A percentile compares a stretch with the other conserved stretches of the same genome.
phyloP scores from a whole-genome alignment of 2,888 invertebrate species.

The Phaedon cochleariae region DNA sequence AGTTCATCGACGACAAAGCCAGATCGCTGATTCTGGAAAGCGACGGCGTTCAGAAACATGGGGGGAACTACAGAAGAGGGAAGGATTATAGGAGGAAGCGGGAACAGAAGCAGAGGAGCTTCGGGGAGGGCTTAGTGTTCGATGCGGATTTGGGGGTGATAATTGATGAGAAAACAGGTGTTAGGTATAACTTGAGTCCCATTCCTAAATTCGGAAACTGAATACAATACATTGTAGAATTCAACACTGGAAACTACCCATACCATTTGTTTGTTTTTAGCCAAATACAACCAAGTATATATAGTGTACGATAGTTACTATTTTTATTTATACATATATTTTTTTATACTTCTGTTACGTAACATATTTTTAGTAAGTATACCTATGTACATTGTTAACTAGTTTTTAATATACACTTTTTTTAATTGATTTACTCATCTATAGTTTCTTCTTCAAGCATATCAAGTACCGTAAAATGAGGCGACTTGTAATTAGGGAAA shows the following conservation, averaged over 20 bases:
- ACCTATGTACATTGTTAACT: neutral
- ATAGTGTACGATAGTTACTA: too few relatives aligned
- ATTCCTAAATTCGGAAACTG: neutral
- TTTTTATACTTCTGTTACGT: neutral
- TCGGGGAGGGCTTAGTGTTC: conserved; percentile 40
- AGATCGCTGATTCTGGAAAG: conserved; percentile 49
- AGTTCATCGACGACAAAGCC: conserved; percentile 55
- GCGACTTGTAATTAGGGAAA: too few relatives aligned
- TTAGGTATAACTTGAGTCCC: conserved; percentile 41
- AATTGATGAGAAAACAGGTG: conserved; percentile 45
- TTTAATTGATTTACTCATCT: too few relatives aligned
- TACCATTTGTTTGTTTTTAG: too few relatives aligned
- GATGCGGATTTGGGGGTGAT: conserved; percentile 41
- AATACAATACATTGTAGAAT: too few relatives aligned
- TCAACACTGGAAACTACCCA: too few relatives aligned
- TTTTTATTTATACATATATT: neutral
- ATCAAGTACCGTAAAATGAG: too few relatives aligned
- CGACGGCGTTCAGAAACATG: conserved; percentile 50
- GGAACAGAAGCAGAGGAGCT: conserved; percentile 40
- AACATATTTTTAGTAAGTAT: neutral
- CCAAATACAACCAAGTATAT: neutral
- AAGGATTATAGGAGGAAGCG: conserved; percentile 51
- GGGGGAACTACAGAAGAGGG: conserved; percentile 55
- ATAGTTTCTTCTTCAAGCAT: too few relatives aligned
- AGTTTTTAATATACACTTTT: neutral